A percentile compares a stretch with the other conserved stretches of the same genome.
phyloP scores from a whole-genome alignment of 2,888 invertebrate species.

The Nymphalis urticae region DNA sequence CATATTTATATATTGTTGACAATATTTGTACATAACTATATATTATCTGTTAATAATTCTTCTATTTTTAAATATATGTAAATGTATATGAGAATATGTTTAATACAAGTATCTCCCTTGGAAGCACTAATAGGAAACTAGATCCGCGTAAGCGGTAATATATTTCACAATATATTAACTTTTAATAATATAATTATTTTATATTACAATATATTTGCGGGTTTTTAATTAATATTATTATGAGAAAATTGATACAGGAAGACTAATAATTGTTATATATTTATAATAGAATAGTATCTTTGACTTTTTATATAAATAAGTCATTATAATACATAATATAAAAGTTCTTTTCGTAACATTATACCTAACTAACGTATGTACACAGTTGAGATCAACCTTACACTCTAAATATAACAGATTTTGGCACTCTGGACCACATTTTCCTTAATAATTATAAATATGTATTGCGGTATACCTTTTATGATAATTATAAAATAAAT shows the following conservation, averaged over 20 bases:
- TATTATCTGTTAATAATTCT: constrained; percentile 22
- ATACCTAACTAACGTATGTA: constrained; percentile 58
- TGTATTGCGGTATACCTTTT: constrained; percentile 36
- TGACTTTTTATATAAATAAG: neutral
- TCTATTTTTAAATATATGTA: constrained; percentile 10
- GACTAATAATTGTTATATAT: neutral
- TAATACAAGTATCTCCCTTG: constrained; percentile 12
- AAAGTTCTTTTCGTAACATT: constrained; percentile 48
- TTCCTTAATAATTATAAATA: constrained; percentile 43
- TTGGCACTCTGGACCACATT: constrained; percentile 79
- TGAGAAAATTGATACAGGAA: neutral
- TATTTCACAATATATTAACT: constrained; percentile 15
- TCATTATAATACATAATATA: neutral
- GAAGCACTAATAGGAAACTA: constrained; percentile 12
- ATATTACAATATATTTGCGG: constrained; percentile 3
- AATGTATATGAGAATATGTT: constrained; percentile 8
- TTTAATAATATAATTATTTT: constrained; percentile 9
- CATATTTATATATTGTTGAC: constrained; percentile 4
- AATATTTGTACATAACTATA: constrained; percentile 22
- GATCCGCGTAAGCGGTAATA: neutral
- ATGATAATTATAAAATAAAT: constrained; percentile 19
- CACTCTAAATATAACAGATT: constrained; percentile 63
- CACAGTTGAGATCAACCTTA: constrained; percentile 79
- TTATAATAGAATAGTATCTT: neutral
- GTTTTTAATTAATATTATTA: neutral